Conservation (phyloP, 1,140 invertebrate species). For the Drosophila triauraria region DNA sequence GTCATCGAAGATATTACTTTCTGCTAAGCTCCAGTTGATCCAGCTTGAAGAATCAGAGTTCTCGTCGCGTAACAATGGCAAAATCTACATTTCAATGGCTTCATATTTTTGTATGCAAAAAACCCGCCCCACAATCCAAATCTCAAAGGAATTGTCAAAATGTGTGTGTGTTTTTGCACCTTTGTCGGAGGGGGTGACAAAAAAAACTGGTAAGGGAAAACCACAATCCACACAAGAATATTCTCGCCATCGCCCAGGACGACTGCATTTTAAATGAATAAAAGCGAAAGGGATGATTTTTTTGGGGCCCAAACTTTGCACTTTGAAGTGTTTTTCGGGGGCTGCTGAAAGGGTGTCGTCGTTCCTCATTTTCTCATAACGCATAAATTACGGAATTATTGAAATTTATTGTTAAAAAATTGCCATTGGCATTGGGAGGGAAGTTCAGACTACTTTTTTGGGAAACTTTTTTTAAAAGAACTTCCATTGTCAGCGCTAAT, state of each 20-base stretch:
- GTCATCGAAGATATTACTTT: slow-evolving; percentile 42
- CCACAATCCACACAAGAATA: slow-evolving; percentile 67
- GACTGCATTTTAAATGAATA: slow-evolving; percentile 30
- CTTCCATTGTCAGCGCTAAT: slow-evolving; percentile 28
- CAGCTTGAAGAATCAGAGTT: slow-evolving; percentile 15
- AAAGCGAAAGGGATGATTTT: slow-evolving; percentile 34
- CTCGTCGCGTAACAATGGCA: slow-evolving; percentile 38
- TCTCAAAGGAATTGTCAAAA: slow-evolving; percentile 71
- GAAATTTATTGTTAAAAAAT: slow-evolving; percentile 72
- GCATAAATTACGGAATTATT: slow-evolving; percentile 82
- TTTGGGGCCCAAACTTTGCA: slow-evolving; percentile 36
- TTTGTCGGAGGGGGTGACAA: slow-evolving; percentile 18
- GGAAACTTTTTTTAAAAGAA: neutral
- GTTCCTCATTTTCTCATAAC: slow-evolving; percentile 25
- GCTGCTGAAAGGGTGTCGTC: slow-evolving; percentile 40
- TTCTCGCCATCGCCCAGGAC: slow-evolving; percentile 35
- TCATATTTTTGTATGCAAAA: slow-evolving; percentile 60
- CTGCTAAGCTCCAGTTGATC: slow-evolving; percentile 29
- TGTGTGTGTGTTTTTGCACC: slow-evolving; percentile 59
- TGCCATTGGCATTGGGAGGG: slow-evolving; percentile 12
- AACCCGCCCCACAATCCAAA: slow-evolving; percentile 51
- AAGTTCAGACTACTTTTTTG: slow-evolving; percentile 4
- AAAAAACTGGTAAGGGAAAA: slow-evolving; percentile 43
- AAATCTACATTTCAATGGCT: slow-evolving; percentile 71
- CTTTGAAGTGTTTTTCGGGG: slow-evolving; percentile 63